Evolutionary conservation across 2,113 vertebrate genomes (phyloP).

Genomic region (Crotalus tigris): DNA sequence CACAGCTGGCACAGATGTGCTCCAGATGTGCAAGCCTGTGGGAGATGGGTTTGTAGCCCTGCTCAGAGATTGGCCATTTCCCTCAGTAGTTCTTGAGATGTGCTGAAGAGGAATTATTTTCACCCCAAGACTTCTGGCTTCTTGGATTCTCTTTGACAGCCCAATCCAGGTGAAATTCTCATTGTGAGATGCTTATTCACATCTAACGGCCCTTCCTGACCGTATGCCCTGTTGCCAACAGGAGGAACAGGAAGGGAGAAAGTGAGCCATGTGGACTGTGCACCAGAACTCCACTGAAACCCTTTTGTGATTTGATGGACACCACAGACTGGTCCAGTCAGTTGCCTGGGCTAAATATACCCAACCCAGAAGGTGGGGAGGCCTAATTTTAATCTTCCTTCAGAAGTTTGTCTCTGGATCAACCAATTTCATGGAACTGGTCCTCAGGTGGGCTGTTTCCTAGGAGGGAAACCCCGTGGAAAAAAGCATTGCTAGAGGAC

Average conservation of each 20-base stretch:
- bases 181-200: neutral
- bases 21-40: neutral
- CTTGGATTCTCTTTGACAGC: neutral
- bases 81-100: neutral
- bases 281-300: neutral
- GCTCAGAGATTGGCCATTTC: neutral
- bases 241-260: neutral
- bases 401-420: neutral
- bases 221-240: neutral
- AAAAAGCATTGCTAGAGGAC: neutral
- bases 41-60: neutral
- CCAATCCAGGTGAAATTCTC: slow-evolving; percentile 19
- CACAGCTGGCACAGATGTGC: neutral
- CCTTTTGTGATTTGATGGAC: neutral
- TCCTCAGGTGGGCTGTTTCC: neutral
- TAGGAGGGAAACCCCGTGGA: neutral
- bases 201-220: neutral
- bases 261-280: neutral
- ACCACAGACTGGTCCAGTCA: neutral
- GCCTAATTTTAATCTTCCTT: neutral
- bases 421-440: neutral
- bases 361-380: neutral
- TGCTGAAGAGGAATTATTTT: neutral
- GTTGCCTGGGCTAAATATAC: neutral
- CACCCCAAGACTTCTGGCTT: neutral